Conservation (phyloP, 2,797 vertebrate genomes). For the Amblyopsis hoosieri region DNA sequence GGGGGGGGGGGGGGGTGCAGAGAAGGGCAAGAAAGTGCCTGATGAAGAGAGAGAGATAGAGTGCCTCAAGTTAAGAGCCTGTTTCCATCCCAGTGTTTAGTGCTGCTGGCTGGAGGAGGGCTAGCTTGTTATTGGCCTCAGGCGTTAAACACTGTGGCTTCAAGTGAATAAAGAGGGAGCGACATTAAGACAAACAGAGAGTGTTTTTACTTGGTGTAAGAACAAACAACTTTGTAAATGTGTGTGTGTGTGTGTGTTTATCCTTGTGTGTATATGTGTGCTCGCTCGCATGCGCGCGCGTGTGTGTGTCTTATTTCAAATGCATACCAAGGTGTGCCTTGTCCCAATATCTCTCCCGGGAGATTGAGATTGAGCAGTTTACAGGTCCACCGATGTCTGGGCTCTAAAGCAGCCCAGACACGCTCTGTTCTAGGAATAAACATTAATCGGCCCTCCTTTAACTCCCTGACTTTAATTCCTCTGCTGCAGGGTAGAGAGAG, state of each 20-base stretch:
- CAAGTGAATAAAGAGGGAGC: conserved; percentile 24
- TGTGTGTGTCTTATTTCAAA: conserved; percentile 18
- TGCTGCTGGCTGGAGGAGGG: conserved; percentile 13
- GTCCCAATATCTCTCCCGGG: conserved; percentile 26
- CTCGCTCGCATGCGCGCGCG: background rate
- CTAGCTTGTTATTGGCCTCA: conserved; percentile 18
- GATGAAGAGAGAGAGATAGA: background rate
- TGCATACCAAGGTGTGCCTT: conserved; percentile 23
- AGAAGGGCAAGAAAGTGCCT: background rate
- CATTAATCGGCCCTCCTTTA: conserved; percentile 41
- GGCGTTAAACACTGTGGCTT: conserved; percentile 34
- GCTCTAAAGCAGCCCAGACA: conserved; percentile 25
- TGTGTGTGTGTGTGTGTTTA: conserved; percentile 7
- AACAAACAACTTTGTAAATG: background rate
- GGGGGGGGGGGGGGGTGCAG: too few relatives aligned
- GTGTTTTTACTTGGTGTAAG: conserved; percentile 2
- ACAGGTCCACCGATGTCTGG: conserved; percentile 27
- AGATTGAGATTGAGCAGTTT: conserved; percentile 14
- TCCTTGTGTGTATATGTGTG: background rate
- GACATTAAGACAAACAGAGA: conserved; percentile 21
- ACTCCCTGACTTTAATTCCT: conserved; percentile 25
- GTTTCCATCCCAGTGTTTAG: conserved; percentile 20
- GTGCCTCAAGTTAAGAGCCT: conserved; percentile 12
- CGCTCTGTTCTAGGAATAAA: conserved; percentile 24
- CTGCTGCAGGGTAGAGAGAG: conserved; percentile 1